Conservation (phyloP, 1,140 invertebrate genomes). For the Conus betulinus region DNA sequence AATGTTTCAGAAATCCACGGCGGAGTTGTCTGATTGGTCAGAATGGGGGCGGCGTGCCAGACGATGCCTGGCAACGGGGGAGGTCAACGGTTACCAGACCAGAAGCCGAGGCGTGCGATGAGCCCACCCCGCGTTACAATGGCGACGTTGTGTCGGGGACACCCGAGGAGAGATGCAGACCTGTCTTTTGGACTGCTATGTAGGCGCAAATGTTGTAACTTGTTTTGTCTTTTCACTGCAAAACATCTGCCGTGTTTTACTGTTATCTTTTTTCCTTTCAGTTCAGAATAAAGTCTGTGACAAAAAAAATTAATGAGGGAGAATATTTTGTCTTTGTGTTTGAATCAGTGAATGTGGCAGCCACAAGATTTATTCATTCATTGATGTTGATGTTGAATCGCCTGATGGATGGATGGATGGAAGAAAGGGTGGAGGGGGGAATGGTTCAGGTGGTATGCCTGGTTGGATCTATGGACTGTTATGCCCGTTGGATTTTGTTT, state of each 20-base stretch:
- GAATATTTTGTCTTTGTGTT: not conserved
- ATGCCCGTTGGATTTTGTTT: not conserved
- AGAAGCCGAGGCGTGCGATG: not conserved
- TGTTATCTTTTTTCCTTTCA: no score
- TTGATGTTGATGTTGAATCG: not conserved
- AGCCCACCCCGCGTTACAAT: not conserved
- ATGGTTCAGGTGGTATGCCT: no score
- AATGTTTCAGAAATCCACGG: not conserved
- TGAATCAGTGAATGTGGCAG: not conserved
- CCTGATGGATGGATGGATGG: not conserved
- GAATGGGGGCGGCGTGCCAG: not conserved
- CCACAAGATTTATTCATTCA: not conserved
- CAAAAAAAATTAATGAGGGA: not conserved
- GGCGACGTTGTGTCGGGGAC: not conserved
- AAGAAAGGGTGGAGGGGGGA: not conserved
- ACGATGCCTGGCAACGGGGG: constrained; percentile 11
- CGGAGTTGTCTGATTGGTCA: not conserved
- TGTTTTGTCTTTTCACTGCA: not conserved
- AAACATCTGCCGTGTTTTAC: not conserved
- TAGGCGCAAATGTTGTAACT: not conserved
- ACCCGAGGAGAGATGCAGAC: constrained; percentile 6
- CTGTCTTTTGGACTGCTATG: not conserved
- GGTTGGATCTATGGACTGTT: no score
- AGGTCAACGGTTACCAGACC: constrained; percentile 1
- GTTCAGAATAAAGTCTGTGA: not conserved